Conservation (phyloP, 2,888 invertebrate species). For the Harmothoe impar region DNA sequence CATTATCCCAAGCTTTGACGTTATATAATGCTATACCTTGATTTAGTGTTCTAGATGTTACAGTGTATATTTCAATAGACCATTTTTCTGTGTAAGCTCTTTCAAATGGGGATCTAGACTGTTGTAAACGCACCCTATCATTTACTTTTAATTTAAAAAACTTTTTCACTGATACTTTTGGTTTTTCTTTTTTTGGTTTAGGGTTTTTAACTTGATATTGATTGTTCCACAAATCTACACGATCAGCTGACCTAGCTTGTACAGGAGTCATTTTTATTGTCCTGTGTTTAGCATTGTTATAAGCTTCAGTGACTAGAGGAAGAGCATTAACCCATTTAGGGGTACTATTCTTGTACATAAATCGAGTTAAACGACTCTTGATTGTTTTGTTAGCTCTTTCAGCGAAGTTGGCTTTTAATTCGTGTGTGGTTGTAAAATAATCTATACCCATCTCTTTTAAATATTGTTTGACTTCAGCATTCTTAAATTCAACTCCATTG, state of each 20-base stretch:
- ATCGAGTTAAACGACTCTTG: neutral
- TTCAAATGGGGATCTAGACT: neutral
- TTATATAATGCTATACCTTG: neutral
- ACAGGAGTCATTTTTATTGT: conserved; percentile 19
- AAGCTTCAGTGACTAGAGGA: neutral
- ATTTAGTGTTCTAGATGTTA: neutral
- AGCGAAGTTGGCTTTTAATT: neutral
- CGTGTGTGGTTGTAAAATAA: neutral
- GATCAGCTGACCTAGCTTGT: neutral
- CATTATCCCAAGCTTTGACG: neutral
- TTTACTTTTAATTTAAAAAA: neutral
- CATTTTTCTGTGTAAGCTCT: conserved; percentile 8
- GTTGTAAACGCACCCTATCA: neutral
- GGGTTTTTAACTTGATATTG: neutral
- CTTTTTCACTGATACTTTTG: neutral
- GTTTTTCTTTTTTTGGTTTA: neutral
- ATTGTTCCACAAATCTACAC: neutral
- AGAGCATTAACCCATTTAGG: neutral
- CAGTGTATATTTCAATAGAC: neutral
- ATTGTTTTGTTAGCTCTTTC: neutral
- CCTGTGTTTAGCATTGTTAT: conserved; percentile 11
- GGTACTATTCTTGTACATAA: neutral
- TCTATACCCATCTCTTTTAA: neutral
- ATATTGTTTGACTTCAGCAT: neutral
- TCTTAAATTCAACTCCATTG: neutral